Evolutionary conservation across 1,140 invertebrate genomes (phyloP).

Genomic region (Helicoverpa zea): DNA sequence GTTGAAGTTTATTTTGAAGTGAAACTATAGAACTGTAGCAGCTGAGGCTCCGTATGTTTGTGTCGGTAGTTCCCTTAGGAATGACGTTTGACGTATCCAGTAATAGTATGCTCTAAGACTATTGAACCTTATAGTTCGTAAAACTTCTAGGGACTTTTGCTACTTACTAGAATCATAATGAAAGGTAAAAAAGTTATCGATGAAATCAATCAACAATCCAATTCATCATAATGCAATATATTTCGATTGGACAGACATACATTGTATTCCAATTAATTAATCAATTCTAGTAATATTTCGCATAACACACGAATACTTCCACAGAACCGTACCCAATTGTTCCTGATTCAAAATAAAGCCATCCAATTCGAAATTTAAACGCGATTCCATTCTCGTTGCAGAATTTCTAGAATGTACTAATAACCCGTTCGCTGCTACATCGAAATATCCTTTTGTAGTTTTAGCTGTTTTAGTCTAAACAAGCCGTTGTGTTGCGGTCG

Average conservation of each 20-base stretch:
- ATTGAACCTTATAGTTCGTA: too few relatives aligned
- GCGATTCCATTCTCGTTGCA: conserved; percentile 15
- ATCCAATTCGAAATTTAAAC: conserved; percentile 8
- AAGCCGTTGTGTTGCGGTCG: conserved; percentile 66
- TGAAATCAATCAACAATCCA: too few relatives aligned
- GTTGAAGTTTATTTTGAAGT: conserved; percentile 54
- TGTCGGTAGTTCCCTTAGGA: not conserved
- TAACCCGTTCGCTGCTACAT: conserved; percentile 47
- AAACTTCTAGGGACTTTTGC: too few relatives aligned
- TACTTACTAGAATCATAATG: not conserved
- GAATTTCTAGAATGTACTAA: conserved; percentile 22
- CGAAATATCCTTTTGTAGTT: conserved; percentile 66
- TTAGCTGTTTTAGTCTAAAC: conserved; percentile 56
- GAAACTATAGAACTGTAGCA: conserved; percentile 35
- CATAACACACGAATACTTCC: too few relatives aligned
- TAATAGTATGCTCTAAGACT: too few relatives aligned
- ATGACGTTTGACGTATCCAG: not conserved
- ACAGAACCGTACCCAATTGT: not conserved
- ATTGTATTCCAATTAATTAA: too few relatives aligned
- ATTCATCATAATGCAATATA: too few relatives aligned
- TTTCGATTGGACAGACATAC: too few relatives aligned
- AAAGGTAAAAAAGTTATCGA: too few relatives aligned
- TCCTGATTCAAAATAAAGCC: conserved; percentile 11
- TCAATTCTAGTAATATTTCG: too few relatives aligned
- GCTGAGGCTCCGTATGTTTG: conserved; percentile 13